These are phyloP conservation scores for Patella depressa DNA, from an alignment of 2,888 invertebrate genomes.

Conservation along the genomic window DNA sequence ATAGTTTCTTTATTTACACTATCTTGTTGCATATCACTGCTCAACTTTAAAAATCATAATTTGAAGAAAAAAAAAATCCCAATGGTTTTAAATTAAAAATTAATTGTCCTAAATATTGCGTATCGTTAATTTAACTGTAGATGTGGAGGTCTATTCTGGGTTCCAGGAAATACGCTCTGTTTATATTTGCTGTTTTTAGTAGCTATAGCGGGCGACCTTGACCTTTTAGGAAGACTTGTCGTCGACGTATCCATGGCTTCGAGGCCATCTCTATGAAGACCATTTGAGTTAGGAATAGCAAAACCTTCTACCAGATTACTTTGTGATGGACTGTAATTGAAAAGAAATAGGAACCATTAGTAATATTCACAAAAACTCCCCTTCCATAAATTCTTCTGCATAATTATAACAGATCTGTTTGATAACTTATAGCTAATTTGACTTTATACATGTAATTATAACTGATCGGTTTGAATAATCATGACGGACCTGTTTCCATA, in stretches of 20 bases:
- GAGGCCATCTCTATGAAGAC: constrained; percentile 36
- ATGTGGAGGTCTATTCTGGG: constrained; percentile 58
- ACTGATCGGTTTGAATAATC: no score
- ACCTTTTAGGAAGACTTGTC: constrained; percentile 49
- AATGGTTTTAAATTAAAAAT: not conserved
- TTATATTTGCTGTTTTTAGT: constrained; percentile 51
- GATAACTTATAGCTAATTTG: no score
- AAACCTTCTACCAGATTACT: constrained; percentile 50
- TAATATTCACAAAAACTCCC: constrained; percentile 11
- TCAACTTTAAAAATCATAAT: no score
- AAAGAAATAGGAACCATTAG: not conserved
- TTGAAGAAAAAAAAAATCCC: no score
- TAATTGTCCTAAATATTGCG: constrained; percentile 8
- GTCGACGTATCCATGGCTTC: constrained; percentile 65
- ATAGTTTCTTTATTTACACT: no score
- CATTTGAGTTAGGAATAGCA: constrained; percentile 33
- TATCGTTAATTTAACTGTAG: constrained; percentile 55
- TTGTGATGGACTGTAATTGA: constrained; percentile 40
- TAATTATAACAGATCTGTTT: not conserved
- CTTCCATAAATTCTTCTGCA: not conserved
- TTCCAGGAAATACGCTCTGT: constrained; percentile 58
- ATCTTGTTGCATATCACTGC: no score
- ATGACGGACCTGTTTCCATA: no score
- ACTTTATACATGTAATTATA: no score
- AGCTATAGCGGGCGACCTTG: constrained; percentile 57